Evolutionary conservation across 2,113 vertebrate species (phyloP).

Genomic region (Bettongia penicillata): DNA sequence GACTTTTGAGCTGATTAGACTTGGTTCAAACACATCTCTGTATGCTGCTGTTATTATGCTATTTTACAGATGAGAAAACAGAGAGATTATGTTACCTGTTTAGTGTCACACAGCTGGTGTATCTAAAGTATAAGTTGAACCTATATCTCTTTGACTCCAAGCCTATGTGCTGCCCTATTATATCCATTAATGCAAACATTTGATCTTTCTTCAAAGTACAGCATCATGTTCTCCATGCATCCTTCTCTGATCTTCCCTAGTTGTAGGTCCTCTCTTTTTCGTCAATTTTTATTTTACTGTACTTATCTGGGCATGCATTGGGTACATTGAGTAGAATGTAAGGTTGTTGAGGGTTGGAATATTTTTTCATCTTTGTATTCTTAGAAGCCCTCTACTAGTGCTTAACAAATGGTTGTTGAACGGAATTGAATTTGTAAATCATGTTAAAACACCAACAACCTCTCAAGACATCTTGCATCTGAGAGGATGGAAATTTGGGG

Average conservation of each 20-base stretch:
- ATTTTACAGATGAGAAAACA: not conserved
- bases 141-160: not conserved
- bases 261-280: not conserved
- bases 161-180: not conserved
- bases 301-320: not conserved
- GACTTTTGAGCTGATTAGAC: not conserved
- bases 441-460: not conserved
- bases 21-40: not conserved
- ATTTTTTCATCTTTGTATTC: not conserved
- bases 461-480: not conserved
- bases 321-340: not conserved
- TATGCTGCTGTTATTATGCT: not conserved
- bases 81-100: not conserved
- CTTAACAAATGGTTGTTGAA: not conserved
- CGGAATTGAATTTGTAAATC: not conserved
- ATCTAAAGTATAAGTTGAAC: not conserved
- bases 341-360: not conserved
- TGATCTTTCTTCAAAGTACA: not conserved
- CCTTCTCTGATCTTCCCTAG: not conserved
- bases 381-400: not conserved
- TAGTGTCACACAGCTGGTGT: not conserved
- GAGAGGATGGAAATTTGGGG: not conserved
- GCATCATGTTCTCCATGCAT: not conserved
- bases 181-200: not conserved
- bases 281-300: not conserved